Conservation (phyloP, 2,888 invertebrate species). For the Ectemnius lituratus region DNA sequence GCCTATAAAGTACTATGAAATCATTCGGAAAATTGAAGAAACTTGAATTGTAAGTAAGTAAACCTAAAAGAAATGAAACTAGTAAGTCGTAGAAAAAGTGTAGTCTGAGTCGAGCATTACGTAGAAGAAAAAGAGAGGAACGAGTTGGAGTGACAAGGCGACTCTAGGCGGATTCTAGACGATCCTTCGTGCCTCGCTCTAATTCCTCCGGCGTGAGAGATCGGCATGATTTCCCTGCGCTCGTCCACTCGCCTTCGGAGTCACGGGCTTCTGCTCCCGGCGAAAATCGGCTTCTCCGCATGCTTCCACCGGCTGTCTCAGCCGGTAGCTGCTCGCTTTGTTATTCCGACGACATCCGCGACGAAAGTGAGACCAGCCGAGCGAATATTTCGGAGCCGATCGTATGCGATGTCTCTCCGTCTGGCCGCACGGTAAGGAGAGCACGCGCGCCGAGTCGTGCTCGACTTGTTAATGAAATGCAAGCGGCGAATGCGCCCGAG, state of each 20-base stretch:
- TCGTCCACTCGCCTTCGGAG: conserved; percentile 27
- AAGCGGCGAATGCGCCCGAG: conserved; percentile 33
- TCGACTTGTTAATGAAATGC: conserved; percentile 49
- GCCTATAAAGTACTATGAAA: too few species aligned
- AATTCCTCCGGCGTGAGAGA: conserved; percentile 55
- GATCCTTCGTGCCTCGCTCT: conserved; percentile 57
- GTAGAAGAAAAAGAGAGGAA: background rate
- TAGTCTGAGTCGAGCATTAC: background rate
- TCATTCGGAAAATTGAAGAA: too few species aligned
- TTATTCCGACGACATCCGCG: conserved; percentile 58
- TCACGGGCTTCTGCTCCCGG: conserved; percentile 13
- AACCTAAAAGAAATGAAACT: too few species aligned
- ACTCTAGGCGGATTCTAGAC: conserved; percentile 18
- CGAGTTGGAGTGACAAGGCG: background rate
- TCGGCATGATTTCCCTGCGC: conserved; percentile 53
- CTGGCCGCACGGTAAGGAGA: background rate
- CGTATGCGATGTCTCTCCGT: conserved; percentile 12
- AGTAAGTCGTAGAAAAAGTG: too few species aligned
- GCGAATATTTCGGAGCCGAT: conserved; percentile 17
- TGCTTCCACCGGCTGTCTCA: background rate
- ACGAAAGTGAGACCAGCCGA: conserved; percentile 60
- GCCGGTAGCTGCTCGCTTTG: conserved; percentile 29
- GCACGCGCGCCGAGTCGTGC: conserved; percentile 21
- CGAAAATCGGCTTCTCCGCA: conserved; percentile 48
- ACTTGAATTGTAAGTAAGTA: too few species aligned